These are phyloP conservation scores for Chauna torquata DNA, from an alignment of 2,113 vertebrate species.

Conservation along the genomic window DNA sequence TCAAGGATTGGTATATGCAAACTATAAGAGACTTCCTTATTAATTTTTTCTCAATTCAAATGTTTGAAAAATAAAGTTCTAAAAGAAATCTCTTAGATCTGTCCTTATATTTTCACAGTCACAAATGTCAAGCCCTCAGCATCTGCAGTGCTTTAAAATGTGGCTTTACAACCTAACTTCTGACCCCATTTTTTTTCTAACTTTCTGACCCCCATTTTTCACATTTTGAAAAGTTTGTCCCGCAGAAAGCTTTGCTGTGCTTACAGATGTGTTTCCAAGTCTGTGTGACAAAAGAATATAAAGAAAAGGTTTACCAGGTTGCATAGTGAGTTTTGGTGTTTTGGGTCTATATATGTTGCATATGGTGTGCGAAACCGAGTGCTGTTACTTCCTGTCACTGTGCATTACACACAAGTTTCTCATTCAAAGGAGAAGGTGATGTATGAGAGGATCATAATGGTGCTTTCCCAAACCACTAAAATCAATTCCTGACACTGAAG, in stretches of 20 bases:
- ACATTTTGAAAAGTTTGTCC: not conserved
- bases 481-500: not conserved
- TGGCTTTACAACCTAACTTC: not conserved
- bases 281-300: not conserved
- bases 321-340: not conserved
- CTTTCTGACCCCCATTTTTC: not conserved
- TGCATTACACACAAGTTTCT: not conserved
- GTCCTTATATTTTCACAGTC: not conserved
- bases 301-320: not conserved
- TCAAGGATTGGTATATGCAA: not conserved
- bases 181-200: not conserved
- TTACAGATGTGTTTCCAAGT: not conserved
- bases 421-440: not conserved
- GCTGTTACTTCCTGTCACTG: not conserved
- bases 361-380: fast-evolving
- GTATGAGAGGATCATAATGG: not conserved
- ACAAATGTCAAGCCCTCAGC: not conserved
- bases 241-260: not conserved
- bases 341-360: too few relatives aligned
- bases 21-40: not conserved
- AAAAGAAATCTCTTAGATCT: not conserved
- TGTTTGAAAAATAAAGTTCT: not conserved
- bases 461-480: not conserved
- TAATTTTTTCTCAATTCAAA: not conserved
- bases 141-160: not conserved